Evolutionary conservation across 2,113 vertebrate species (phyloP).

Genomic region (Pelecanus crispus): DNA sequence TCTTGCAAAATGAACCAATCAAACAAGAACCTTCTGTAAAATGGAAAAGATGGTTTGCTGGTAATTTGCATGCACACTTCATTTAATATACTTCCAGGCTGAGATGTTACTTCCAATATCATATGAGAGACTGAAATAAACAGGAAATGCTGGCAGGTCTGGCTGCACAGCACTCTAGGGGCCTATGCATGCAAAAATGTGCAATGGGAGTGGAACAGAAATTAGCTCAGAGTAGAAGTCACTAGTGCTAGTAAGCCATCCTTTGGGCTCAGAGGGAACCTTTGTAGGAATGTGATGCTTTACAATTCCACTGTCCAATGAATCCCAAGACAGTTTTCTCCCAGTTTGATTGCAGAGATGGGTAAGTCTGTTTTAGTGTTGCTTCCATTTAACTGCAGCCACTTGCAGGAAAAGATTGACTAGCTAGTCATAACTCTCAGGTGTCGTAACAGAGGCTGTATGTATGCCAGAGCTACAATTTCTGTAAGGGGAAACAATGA

Average conservation of each 20-base stretch:
- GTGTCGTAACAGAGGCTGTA: neutral
- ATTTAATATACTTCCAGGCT: conserved; percentile 47
- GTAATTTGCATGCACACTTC: conserved; percentile 40
- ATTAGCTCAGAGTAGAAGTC: conserved; percentile 13
- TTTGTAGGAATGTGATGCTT: neutral
- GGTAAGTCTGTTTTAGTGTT: neutral
- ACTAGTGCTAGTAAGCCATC: neutral
- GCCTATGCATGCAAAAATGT: neutral
- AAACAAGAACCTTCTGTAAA: conserved; percentile 8
- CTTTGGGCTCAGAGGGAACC: neutral
- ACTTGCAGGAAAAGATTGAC: neutral
- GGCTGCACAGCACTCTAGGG: conserved; percentile 15
- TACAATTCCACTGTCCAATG: neutral
- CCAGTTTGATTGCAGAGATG: neutral
- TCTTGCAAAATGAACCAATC: conserved; percentile 12
- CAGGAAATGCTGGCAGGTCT: conserved; percentile 12
- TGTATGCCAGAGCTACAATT: neutral
- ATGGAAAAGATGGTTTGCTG: neutral
- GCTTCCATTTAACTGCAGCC: neutral
- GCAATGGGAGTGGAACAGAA: neutral
- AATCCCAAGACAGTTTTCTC: neutral
- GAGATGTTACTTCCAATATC: conserved; percentile 15
- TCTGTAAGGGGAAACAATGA: neutral
- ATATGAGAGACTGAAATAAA: conserved; percentile 40
- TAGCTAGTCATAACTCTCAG: neutral